Evolutionary conservation across 2,888 invertebrate genomes (phyloP).

Genomic region (Rhopalosiphum nymphaeae): DNA sequence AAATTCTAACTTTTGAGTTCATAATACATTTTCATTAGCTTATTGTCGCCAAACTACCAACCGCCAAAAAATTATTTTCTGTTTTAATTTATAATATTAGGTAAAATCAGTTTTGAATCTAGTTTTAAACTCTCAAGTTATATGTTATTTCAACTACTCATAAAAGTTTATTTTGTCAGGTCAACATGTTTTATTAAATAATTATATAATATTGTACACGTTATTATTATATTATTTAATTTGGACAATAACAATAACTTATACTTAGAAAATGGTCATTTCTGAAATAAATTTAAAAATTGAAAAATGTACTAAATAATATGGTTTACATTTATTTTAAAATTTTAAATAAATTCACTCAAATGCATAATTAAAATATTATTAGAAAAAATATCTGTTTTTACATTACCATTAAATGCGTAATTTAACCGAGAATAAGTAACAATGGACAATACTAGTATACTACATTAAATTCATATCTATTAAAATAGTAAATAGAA

Average conservation of each 20-base stretch:
- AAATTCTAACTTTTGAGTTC: not conserved
- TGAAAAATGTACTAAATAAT: not conserved
- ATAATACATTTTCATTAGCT: not conserved
- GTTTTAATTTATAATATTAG: not conserved
- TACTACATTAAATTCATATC: no score
- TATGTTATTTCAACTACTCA: not conserved
- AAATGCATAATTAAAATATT: not conserved
- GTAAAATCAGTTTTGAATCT: not conserved
- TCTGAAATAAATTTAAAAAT: not conserved
- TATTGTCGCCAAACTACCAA: not conserved
- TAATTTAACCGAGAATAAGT: not conserved
- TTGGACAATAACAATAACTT: not conserved
- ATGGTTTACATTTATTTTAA: not conserved
- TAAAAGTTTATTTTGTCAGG: not conserved
- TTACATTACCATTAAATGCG: not conserved
- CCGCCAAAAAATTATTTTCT: not conserved
- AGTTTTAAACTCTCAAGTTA: not conserved
- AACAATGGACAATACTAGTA: no score
- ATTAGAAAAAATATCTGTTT: not conserved
- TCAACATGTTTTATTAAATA: not conserved
- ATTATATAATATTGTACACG: not conserved
- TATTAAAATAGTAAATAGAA: no score
- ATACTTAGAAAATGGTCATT: no score
- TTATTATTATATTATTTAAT: not conserved
- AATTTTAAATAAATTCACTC: not conserved